These are phyloP conservation scores for Glyphotaelius pellucidus DNA, from an alignment of 2,888 invertebrate species.

Conservation along the genomic window DNA sequence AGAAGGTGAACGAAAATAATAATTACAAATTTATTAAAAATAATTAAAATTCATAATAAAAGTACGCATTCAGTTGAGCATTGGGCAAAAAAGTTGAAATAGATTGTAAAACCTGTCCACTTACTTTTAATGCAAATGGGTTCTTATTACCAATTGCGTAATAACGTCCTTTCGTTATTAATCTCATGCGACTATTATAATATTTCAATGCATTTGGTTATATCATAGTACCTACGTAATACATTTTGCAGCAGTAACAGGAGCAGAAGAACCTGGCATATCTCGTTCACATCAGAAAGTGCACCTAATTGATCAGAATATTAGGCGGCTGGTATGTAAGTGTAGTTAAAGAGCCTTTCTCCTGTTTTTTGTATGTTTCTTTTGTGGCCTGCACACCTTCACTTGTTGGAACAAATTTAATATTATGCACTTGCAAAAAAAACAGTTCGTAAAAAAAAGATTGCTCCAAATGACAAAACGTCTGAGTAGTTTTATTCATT, in stretches of 20 bases:
- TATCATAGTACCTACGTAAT: not conserved
- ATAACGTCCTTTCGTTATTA: not conserved
- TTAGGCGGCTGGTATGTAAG: not conserved
- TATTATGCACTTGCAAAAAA: constrained; percentile 33
- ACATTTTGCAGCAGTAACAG: not conserved
- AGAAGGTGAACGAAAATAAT: too few relatives aligned
- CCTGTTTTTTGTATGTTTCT: constrained; percentile 4
- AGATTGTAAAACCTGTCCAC: not conserved
- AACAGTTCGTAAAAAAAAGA: constrained; percentile 5
- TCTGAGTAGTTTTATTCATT: constrained; percentile 19
- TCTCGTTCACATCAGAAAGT: not conserved
- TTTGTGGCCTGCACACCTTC: constrained; percentile 21
- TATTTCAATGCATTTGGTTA: not conserved
- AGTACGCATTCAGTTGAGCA: not conserved
- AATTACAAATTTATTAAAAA: too few relatives aligned
- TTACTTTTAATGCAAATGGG: not conserved
- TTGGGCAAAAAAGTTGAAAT: not conserved
- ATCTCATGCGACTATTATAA: not conserved
- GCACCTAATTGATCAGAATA: not conserved
- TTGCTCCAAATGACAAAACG: constrained; percentile 17
- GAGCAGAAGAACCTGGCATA: not conserved
- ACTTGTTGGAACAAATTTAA: not conserved
- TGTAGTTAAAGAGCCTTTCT: constrained; percentile 22
- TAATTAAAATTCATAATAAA: too few relatives aligned
- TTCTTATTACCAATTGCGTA: not conserved